A percentile compares a stretch with the other conserved stretches of the same genome.
Conservation (phyloP, 2,888 invertebrate species). For the Flexamia atlantica region DNA sequence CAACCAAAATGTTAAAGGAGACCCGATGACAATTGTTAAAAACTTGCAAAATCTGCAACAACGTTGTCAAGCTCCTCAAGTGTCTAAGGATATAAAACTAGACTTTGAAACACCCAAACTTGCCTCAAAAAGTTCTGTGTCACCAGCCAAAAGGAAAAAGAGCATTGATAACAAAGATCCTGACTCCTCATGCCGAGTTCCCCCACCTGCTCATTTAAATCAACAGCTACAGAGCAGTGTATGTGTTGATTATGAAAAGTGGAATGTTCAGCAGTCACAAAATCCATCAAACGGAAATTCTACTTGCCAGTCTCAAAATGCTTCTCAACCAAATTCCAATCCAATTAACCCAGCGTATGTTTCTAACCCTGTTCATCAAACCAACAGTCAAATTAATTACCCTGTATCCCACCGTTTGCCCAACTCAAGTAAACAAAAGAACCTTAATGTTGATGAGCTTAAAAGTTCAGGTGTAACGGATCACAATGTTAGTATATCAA, state of each 20-base stretch:
- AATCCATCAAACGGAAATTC: constrained; percentile 83
- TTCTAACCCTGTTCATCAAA: constrained; percentile 81
- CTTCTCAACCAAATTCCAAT: constrained; percentile 77
- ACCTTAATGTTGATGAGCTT: constrained; percentile 21
- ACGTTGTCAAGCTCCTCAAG: constrained; percentile 71
- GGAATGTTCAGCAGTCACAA: constrained; percentile 85
- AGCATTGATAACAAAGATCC: constrained; percentile 72
- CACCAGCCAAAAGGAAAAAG: constrained; percentile 72
- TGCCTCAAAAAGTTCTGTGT: constrained; percentile 72
- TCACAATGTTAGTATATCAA: neutral
- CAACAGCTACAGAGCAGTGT: constrained; percentile 81
- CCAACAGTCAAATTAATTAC: constrained; percentile 83
- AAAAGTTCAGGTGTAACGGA: constrained; percentile 28
- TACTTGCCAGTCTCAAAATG: constrained; percentile 77
- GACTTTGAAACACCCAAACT: constrained; percentile 69
- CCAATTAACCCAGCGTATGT: constrained; percentile 75
- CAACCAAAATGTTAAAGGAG: constrained; percentile 82
- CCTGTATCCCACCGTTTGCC: constrained; percentile 84
- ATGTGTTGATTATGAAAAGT: constrained; percentile 89
- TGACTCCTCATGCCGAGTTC: constrained; percentile 80
- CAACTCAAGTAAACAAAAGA: constrained; percentile 74
- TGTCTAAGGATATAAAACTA: neutral
- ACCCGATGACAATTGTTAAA: constrained; percentile 87
- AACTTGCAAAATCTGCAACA: constrained; percentile 81
- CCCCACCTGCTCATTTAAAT: constrained; percentile 83